Base-by-base conservation (phyloP, 2,797 vertebrate genomes). In the Vultur gryphus region DNA sequence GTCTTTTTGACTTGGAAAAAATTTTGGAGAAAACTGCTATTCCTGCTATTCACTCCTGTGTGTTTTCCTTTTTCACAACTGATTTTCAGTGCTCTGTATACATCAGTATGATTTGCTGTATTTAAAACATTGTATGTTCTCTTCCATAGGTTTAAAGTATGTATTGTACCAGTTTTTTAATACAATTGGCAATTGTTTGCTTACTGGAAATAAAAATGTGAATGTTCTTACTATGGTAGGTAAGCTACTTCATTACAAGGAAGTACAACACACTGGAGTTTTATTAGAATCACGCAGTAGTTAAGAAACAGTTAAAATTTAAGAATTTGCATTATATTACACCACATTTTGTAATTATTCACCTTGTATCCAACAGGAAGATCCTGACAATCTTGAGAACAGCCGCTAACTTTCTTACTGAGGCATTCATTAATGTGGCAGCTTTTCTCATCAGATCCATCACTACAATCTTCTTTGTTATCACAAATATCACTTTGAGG, bases 331-430 rank as follows among this genome's bases (percentile, higher is more conserved):
- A 57, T 73, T 87, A n/a, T 13, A 35, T 44, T 73, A 46, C 15
- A 85, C 15, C 64, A 83, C 67, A 86, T 83, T 91, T 95, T 84
- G 62, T 93, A 96, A 76, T 91, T 84, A 92, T 96, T 96, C 96
- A 99, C 99, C 99, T 99, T 99, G 97, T 99, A 99, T 95, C 99
- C 99, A 86, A 99, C 98, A 44, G 99, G 98, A 86, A 99, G 98
- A 93, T 99, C 99, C 89, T 99, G 99, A 95, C 99, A 99, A 90
- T 99, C 99, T 79, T 99, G 99, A 12, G 99, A 99, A 96, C 99
- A 99, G 62, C 99, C 99, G 41, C 99, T 99, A 97, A 99, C 94
- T 97, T 99, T 98, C 69, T 99, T 99, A 97, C 99, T 99, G 90
- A 99, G 98, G 95, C 99, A 99, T 96, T 99, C 99, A 62, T 99